phyloP scores from a whole-genome alignment of 1,140 invertebrate genomes.

The Drosophila nebulosa region DNA sequence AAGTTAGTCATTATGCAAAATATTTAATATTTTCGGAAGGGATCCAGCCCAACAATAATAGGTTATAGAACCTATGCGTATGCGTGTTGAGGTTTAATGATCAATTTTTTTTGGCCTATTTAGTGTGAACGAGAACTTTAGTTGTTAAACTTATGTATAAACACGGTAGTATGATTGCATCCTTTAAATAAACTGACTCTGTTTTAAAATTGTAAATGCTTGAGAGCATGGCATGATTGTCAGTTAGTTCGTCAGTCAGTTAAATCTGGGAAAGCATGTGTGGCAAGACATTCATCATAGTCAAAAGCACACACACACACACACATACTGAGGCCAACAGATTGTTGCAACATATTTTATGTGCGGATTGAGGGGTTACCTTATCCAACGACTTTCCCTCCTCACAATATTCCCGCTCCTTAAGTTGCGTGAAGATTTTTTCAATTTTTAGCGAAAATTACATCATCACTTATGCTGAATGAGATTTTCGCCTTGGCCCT shows the following conservation, averaged over 20 bases:
- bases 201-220: not conserved
- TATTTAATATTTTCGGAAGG: no score
- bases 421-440: constrained; percentile 61
- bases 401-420: constrained; percentile 8
- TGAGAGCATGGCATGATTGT: constrained; percentile 43
- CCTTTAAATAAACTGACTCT: not conserved
- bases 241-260: constrained; percentile 24
- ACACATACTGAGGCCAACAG: constrained; percentile 38
- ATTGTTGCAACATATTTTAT: constrained; percentile 77
- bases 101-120: no score
- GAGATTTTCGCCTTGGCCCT: constrained; percentile 43
- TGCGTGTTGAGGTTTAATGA: no score
- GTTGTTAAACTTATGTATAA: no score
- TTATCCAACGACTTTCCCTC: not conserved
- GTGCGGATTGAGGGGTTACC: constrained; percentile 38
- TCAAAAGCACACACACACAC: constrained; percentile 46
- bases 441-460: constrained; percentile 77
- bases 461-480: constrained; percentile 78
- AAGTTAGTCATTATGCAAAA: no score
- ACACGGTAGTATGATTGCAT: not conserved
- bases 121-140: no score
- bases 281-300: constrained; percentile 77
- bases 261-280: constrained; percentile 73
- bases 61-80: no score
- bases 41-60: no score